Evolutionary conservation across 2,113 vertebrate species (phyloP).

Genomic region (Oreochromis spilurus): DNA sequence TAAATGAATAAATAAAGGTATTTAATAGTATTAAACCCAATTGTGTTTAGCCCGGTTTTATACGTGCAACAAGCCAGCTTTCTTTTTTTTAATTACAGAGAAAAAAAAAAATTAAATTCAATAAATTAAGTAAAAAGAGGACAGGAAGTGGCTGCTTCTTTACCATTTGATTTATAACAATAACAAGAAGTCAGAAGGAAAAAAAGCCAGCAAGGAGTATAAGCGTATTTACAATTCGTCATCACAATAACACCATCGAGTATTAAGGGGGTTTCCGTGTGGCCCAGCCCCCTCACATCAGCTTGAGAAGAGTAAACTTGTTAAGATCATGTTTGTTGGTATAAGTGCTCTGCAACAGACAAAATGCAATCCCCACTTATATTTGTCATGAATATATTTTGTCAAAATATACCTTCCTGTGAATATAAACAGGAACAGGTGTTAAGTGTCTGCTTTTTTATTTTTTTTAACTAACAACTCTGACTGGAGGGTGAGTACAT

Average conservation of each 20-base stretch:
- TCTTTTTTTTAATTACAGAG: background rate
- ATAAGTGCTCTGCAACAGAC: background rate
- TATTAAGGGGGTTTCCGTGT: background rate
- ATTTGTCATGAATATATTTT: background rate
- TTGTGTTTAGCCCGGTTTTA: background rate
- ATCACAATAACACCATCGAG: background rate
- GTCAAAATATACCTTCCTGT: background rate
- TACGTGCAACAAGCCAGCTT: background rate
- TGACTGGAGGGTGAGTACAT: background rate
- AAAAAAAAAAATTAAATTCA: background rate
- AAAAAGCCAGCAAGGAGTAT: background rate
- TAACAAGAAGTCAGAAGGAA: rapidly evolving
- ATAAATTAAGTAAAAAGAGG: background rate
- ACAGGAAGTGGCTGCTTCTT: background rate
- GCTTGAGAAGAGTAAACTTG: background rate
- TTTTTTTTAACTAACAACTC: background rate
- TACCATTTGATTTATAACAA: background rate
- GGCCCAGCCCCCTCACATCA: background rate
- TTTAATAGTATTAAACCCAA: background rate
- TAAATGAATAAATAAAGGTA: background rate
- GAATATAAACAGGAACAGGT: background rate
- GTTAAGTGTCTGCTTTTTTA: background rate
- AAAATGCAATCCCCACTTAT: background rate
- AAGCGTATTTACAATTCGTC: background rate
- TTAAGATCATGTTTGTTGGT: background rate